Base-by-base conservation (phyloP, 2,113 vertebrate species). In the Lampris incognitus region DNA sequence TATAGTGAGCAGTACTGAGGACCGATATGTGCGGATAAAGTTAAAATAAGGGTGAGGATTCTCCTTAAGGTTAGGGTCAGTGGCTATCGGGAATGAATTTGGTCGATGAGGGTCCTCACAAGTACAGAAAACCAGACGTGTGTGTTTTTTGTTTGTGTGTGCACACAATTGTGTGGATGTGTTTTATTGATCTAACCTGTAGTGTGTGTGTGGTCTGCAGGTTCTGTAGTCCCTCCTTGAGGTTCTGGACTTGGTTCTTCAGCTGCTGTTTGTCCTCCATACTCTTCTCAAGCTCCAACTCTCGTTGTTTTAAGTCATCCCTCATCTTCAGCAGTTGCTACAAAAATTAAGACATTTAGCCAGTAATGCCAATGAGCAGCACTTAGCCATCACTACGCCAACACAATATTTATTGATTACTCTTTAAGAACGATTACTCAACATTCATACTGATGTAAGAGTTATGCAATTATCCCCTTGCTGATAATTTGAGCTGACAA, bases 261-360 rank as follows among this genome's bases (percentile, higher is more conserved):
- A 97, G 88, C 85, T 97, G 95, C n/a, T 95, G 87, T 82, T 97
- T 98, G 60, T 98, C 97, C 72, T 98, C 96, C 64, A 89, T 86
- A 81, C 94, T 92, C 92, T 96, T 97, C 88, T 97, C 96, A 71
- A 99, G 88, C 84, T 99, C 97, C 1, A 85, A 87, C 80, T 98
- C 96, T 82, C 94, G 95, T 86, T 94, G 95, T 74, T 98, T 97
- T 84, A 96, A 94, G 54, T 99, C 97, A 3, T 98, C 97, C 76
- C 97, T 95, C 79, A 98, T 94, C 91, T 97, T 96, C 76, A 98
- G 86, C 66, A 99, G 94, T 93, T 98, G 97, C 97, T 99, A 87
- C 5, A 91, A 72, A 52, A 81, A 74, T 36, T 5, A 74, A 4
- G 70, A 82, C 66, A 76, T 11, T 66, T 39, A 73, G 60, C 13